Evolutionary conservation across 2,113 vertebrate genomes (phyloP).

Genomic region (Pelusios castaneus): DNA sequence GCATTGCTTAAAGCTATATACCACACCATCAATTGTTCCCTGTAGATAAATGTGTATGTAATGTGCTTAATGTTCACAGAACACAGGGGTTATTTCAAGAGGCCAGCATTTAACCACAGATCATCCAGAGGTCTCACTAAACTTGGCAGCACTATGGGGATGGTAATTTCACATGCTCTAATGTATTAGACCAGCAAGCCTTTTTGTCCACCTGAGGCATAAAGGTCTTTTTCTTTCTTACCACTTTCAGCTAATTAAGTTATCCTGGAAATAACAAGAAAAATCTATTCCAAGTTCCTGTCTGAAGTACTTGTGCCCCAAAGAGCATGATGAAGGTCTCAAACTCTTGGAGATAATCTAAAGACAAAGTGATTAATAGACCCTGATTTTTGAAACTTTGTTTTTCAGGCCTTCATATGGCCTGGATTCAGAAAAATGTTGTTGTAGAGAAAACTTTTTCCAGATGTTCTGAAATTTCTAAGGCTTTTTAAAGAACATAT

Average conservation of each 20-base stretch:
- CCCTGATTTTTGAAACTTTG: neutral
- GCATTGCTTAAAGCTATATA: neutral
- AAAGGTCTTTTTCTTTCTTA: neutral
- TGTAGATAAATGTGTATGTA: neutral
- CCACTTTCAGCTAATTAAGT: neutral
- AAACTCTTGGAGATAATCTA: neutral
- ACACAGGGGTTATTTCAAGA: slow-evolving; percentile 28
- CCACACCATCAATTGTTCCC: neutral
- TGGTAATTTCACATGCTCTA: slow-evolving; percentile 8
- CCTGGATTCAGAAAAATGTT: neutral
- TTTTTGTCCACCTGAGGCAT: neutral
- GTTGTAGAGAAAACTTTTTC: neutral
- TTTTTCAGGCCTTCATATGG: neutral
- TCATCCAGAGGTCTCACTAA: neutral
- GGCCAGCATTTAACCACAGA: slow-evolving; percentile 17
- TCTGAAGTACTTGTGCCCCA: neutral
- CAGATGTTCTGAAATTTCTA: neutral
- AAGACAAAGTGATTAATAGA: neutral
- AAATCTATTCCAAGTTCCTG: neutral
- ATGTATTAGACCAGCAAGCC: neutral
- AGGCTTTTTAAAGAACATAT: neutral
- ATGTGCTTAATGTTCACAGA: neutral
- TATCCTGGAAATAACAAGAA: neutral
- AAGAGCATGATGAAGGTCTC: neutral
- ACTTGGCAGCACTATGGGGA: neutral